Percentiles rank a stretch among this genome's conserved stretches.
These are phyloP conservation scores for Myocastor coypus DNA, from an alignment of 2,113 vertebrate species.

Conservation along the genomic window DNA sequence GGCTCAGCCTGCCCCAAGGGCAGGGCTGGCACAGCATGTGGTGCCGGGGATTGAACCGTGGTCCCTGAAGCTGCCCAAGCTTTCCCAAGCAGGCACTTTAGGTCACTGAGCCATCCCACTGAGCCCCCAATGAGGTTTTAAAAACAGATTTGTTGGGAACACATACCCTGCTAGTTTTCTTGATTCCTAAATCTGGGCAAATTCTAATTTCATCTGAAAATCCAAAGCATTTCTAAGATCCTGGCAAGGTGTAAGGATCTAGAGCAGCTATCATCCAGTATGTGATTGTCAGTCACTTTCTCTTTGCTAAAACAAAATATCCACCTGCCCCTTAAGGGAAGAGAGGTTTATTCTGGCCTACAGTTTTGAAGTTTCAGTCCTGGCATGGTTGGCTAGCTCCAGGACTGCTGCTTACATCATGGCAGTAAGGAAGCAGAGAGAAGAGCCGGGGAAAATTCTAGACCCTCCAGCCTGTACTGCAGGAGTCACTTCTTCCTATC, in stretches of 20 bases:
- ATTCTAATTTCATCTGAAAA: constrained; percentile 10
- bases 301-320: background rate
- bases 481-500: background rate
- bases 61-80: no score
- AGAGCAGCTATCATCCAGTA: background rate
- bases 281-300: background rate
- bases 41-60: no score
- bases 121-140: background rate
- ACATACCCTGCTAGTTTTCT: background rate
- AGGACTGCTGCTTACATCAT: background rate
- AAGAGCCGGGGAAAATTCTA: background rate
- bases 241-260: background rate
- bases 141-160: background rate
- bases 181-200: constrained; percentile 4
- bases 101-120: no score
- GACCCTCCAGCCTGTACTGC: background rate
- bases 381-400: background rate
- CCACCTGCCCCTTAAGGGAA: background rate
- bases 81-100: no score
- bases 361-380: background rate
- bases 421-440: background rate
- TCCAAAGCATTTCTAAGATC: background rate
- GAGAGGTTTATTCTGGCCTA: background rate
- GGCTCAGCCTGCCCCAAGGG: no score
- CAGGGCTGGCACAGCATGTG: no score